These are phyloP conservation scores for Steinernema scapterisci DNA, from an alignment of 2,888 invertebrate genomes.

Conservation along the genomic window DNA sequence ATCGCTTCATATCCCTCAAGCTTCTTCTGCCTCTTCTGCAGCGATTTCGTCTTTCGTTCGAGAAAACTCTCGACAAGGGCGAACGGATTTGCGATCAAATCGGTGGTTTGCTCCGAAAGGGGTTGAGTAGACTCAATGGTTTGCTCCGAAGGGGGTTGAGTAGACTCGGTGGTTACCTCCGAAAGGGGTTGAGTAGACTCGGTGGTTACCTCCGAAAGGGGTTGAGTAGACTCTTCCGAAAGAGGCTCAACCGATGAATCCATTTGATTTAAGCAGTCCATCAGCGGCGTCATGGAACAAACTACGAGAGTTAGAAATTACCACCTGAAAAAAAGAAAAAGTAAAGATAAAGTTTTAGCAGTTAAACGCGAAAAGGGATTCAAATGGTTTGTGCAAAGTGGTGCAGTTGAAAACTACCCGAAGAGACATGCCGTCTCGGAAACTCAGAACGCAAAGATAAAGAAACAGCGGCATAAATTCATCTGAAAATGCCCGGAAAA, in stretches of 20 bases:
- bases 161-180: not conserved
- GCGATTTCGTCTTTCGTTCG: not conserved
- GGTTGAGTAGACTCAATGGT: no score
- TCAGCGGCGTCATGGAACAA: not conserved
- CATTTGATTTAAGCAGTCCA: no score
- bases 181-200: no score
- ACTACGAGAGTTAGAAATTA: not conserved
- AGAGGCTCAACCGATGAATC: not conserved
- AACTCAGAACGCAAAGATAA: no score
- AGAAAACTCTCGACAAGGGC: not conserved
- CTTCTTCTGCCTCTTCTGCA: not conserved
- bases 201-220: not conserved
- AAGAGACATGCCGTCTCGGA: no score
- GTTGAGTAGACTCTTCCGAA: not conserved
- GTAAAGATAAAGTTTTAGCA: no score
- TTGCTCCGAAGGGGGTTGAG: not conserved
- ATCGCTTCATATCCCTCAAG: not conserved
- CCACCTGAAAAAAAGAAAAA: not conserved
- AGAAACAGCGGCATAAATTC: no score
- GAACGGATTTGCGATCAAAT: not conserved
- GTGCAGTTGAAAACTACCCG: no score
- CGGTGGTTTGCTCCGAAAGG: no score
- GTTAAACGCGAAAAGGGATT: no score
- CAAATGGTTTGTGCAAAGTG: no score
- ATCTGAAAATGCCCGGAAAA: no score